Base-by-base conservation (phyloP, 2,888 invertebrate genomes). In the Cryptocephalus moraei region DNA sequence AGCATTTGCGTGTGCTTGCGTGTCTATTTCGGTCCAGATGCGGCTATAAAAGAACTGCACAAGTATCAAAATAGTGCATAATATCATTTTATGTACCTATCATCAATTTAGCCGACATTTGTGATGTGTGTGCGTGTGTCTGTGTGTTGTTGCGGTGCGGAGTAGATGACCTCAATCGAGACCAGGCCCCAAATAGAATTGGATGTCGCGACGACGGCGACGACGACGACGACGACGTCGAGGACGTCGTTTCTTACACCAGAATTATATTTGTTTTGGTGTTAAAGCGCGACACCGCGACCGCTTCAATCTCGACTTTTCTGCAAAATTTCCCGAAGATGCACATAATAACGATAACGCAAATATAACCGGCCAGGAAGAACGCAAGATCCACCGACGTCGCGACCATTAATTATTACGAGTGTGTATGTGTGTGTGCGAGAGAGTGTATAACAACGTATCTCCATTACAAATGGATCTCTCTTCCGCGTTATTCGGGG, bases 151-250 rank as follows among this genome's bases (percentile, higher is more conserved):
- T 47, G 40, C 51, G n/a, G 11, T 12, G 36, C 36, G 44, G 48
- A 49, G 56, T 55, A 48, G 54, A 60, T 57, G 60, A 60, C 58
- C 60, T 49, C 56, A 56, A 60, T 60, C 56, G 57, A 55, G 60
- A 54, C 49, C 60, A 58, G 49, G 54, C 53, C 50, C 52, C 53
- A 57, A 59, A 57, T 58, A 56, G 56, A 57, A 36, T 12, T 36
- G 36, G 36, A 12, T 36, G 36, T 36, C 36, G 36, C 36, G 36
- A 36, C 36, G 36, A 36, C 12, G 36, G 11, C 12, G 36, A 36
- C n/a, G 22, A 22, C 36, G 36, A 36, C 36, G 36, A 36, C 12
- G 36, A 4, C 12, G 36, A 36, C n/a, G 22, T 22, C 22, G 22
- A 22, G 22, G 22, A 22, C 22, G 22, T 11, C 36, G 12, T 12